Evolutionary conservation across 2,797 vertebrate genomes (phyloP), one percentile per base, ranked within the genome.

Genomic region (Urophycis tenuis): DNA sequence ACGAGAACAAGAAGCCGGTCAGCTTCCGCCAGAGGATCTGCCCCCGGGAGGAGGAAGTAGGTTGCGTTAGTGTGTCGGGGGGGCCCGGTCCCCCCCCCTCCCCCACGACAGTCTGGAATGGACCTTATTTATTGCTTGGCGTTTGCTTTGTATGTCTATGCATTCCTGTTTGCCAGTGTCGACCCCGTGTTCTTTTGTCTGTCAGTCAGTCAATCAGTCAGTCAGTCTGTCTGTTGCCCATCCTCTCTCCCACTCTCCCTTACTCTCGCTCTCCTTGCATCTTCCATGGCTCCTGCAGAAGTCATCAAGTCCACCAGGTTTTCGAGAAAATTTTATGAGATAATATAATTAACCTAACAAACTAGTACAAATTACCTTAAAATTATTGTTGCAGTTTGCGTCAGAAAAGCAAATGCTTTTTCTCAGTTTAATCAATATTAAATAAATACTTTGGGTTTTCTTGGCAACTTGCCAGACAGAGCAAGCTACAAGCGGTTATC

Each of bases 21-120:
- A 95, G 87, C 81, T 96, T 95, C 85, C 95, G 97, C 3, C 96
- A 96, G 89, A 94, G 92, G 78, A 95, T 97, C 90, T 96, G 95
- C 87, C 94, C 95, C 72, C 95, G 95, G 53, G 97, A 96, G 31
- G 97, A 98, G 81, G 97, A 98, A 95, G 97, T 98, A 91, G 77
- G 77, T 78, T 22, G 74, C 30, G 72, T 0, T 49, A 17, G 25
- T 60, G 73, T 72, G 73, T 33, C 7, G 22, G 71, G 73, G n/a
- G 53, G 17, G 74, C 35, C 32, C 12, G 34, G 71, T 8, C 71
- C 11, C 76, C 10, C 71, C 11, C 76, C 31, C 14, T 71, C 75
- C 11, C 76, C 31, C 14, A 70, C 75, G 25, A 67, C 77, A 36
- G 2, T 6, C 3, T 81, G 72, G 75, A n/a, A 17, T 11, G 19